phyloP scores from a whole-genome alignment of 2,113 vertebrate species.

The Chlamydotis undulata region DNA sequence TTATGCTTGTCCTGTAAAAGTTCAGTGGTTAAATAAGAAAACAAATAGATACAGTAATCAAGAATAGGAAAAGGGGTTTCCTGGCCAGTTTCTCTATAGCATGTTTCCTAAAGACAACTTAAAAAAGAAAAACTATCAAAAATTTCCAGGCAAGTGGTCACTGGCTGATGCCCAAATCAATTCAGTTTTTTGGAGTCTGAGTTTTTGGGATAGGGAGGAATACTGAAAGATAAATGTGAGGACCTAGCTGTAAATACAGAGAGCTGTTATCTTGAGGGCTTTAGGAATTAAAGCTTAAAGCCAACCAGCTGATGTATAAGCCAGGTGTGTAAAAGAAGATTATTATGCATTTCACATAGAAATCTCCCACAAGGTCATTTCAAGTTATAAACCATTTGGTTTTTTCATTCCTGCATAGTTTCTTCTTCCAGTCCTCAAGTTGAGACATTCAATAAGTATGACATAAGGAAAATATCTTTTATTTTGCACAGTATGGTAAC shows the following conservation, averaged over 20 bases:
- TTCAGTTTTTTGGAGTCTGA: neutral
- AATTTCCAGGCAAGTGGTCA: neutral
- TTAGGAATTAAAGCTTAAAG: slow-evolving; percentile 49
- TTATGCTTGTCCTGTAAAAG: neutral
- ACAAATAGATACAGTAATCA: neutral
- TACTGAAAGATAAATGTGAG: neutral
- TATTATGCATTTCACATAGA: slow-evolving; percentile 36
- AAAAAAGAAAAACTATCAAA: neutral
- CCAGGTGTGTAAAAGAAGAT: slow-evolving; percentile 56
- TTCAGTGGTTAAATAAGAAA: neutral
- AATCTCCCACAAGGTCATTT: slow-evolving; percentile 46
- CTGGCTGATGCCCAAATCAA: neutral
- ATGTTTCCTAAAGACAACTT: neutral
- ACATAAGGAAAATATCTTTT: neutral
- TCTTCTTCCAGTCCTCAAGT: neutral
- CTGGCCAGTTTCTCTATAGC: neutral
- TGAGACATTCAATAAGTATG: neutral
- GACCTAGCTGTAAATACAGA: neutral
- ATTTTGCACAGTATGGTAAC: neutral
- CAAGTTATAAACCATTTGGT: neutral
- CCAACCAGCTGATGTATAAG: slow-evolving; percentile 12
- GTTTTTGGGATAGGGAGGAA: neutral
- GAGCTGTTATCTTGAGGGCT: neutral
- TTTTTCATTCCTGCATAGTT: neutral
- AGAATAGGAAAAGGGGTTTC: neutral